Conservation (phyloP, 2,888 invertebrate species). For the Herminia tarsipennalis region DNA sequence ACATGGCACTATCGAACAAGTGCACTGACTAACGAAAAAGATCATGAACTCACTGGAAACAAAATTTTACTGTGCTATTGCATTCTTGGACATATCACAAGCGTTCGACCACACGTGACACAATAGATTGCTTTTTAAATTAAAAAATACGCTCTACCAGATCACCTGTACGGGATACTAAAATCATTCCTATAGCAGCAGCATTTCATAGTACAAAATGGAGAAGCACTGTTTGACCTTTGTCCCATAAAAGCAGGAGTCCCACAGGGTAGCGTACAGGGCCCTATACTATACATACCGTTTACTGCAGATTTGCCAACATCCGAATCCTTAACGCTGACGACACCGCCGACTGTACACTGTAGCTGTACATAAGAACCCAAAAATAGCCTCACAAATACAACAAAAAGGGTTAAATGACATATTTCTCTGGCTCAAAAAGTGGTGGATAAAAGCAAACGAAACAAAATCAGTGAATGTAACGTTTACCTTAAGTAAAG, state of each 20-base stretch:
- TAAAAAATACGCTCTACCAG: not conserved
- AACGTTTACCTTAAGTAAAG: slow-evolving; percentile 8
- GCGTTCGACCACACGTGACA: no score
- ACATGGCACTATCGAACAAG: not conserved
- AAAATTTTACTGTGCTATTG: no score
- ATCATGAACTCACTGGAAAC: no score
- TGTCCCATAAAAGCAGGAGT: no score
- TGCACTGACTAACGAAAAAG: not conserved
- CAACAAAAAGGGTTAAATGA: slow-evolving; percentile 9
- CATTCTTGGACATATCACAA: no score
- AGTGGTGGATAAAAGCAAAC: slow-evolving; percentile 26
- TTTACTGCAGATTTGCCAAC: no score
- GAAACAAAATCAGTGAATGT: slow-evolving; percentile 18
- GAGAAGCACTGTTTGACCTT: not conserved
- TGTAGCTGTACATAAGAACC: slow-evolving; percentile 3
- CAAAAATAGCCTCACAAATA: not conserved
- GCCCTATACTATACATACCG: no score
- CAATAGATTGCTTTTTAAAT: no score
- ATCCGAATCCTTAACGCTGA: slow-evolving; percentile 6
- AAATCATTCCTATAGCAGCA: no score
- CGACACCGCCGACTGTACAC: slow-evolving; percentile 20
- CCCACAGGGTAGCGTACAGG: no score
- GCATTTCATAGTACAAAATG: no score
- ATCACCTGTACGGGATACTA: no score
- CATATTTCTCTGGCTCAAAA: slow-evolving; percentile 14